Evolutionary conservation across 2,888 invertebrate genomes (phyloP).

Genomic region (Hemistola chrysoprasaria): DNA sequence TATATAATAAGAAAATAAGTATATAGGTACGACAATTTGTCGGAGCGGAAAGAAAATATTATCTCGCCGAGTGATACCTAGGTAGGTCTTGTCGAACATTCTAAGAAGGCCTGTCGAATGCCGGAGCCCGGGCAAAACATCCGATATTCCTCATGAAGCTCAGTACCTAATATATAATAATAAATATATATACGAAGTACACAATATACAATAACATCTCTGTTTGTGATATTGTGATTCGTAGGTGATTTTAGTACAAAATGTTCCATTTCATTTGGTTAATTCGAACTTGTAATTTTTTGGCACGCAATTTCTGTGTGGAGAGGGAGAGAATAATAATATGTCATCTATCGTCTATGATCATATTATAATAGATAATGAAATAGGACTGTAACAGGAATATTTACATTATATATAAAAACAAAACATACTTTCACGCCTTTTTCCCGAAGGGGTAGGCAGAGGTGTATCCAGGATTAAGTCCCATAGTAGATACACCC

Average conservation of each 20-base stretch:
- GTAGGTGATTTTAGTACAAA: slow-evolving; percentile 1
- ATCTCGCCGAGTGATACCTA: slow-evolving; percentile 4
- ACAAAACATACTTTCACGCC: too few species aligned
- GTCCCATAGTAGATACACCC: too few species aligned
- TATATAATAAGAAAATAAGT: background rate
- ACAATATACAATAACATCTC: slow-evolving; percentile 1
- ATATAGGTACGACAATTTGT: slow-evolving; percentile 3
- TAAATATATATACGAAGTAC: background rate
- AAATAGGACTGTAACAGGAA: too few species aligned
- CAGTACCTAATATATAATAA: slow-evolving; percentile 1
- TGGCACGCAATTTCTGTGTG: too few species aligned
- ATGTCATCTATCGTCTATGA: too few species aligned
- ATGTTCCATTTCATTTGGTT: slow-evolving; percentile 1
- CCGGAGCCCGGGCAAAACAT: background rate
- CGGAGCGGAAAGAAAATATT: slow-evolving; percentile 13
- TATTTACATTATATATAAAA: too few species aligned
- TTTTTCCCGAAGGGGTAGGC: too few species aligned
- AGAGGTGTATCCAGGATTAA: too few species aligned
- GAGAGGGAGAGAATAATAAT: too few species aligned
- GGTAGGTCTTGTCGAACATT: slow-evolving; percentile 2
- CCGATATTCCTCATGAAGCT: slow-evolving; percentile 4
- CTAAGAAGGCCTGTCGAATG: slow-evolving; percentile 2
- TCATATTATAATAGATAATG: too few species aligned
- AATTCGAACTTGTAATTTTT: too few species aligned
- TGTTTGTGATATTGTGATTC: too few species aligned